Base-by-base conservation (phyloP, 92 coral and sea anemone genomes). In the Bergia puertoricense region DNA sequence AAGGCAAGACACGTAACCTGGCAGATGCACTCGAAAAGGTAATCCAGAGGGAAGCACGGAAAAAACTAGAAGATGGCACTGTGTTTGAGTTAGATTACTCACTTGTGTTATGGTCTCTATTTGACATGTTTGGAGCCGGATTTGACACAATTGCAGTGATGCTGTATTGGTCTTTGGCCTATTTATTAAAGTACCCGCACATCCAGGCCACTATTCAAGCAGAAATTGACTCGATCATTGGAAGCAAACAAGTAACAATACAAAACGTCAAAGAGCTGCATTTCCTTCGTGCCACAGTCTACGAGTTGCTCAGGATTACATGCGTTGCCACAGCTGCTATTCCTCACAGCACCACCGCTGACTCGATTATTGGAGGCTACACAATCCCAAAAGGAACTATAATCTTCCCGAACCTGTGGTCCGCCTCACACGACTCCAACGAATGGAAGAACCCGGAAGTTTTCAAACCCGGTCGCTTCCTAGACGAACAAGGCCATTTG, bases 341-440 rank as follows among this genome's bases (percentile, higher is more conserved):
- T 44, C 93, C 93, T 9, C 93, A 91, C 74, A 86, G 90, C 90
- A 88, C 93, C 9, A 91, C 85, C 11, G 73, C 85, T 57, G 88
- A 81, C 54, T 76, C 88, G 36, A 48, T 65, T 76, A 86, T 91
- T 10, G 85, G 56, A 7, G 90, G 81, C 54, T 91, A 80, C 81
- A 81, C 85, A 23, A 91, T 91, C 68, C 93, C 93, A 73, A 91
- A 91, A 71, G 93, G 93, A 45, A 91, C 93, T 46, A 85, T 91
- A 16, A 86, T 91, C 16, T 91, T 91, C 56, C 88, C 89, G 0
- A 91, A 91, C 56, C 48, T 91, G 46, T 91, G 93, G 93, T 89
- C 90, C 51, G 89, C 86, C 54, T 77, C 86, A 44, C 90, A 91
- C 73, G 93, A 91, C 39, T 90, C 93, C 2, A 88, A 81, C 13